A percentile compares a stretch with the other conserved stretches of the same genome.
phyloP scores from a whole-genome alignment of 2,888 invertebrate genomes.

The Melangyna quadrimaculata region DNA sequence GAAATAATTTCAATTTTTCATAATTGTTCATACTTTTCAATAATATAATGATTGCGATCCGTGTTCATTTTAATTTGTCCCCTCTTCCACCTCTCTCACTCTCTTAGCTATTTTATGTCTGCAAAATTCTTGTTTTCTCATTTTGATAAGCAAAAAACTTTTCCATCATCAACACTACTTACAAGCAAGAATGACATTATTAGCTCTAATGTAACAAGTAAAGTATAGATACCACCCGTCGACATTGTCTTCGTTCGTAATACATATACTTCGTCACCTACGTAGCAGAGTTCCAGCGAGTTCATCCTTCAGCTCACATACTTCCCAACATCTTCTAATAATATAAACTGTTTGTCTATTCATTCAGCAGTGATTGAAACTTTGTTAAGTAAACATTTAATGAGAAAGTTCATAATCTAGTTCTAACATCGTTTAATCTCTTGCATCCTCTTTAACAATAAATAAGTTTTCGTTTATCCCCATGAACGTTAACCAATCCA shows the following conservation, averaged over 20 bases:
- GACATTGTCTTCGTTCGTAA: background rate
- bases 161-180: constrained; percentile 16
- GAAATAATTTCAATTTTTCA: constrained; percentile 4
- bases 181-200: constrained; percentile 21
- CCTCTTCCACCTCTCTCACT: background rate
- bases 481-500: background rate
- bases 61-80: background rate
- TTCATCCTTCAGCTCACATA: background rate
- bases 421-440: constrained; percentile 36
- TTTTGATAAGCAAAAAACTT: background rate
- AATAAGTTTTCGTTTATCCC: constrained; percentile 32
- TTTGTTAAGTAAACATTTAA: constrained; percentile 60
- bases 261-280: background rate
- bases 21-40: constrained; percentile 5
- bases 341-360: constrained; percentile 50
- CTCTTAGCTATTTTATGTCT: background rate
- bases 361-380: constrained; percentile 38
- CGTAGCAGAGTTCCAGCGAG: no score
- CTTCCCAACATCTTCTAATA: constrained; percentile 4
- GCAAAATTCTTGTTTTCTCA: background rate
- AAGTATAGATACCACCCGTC: background rate
- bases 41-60: constrained; percentile 1
- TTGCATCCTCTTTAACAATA: constrained; percentile 43
- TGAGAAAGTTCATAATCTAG: constrained; percentile 59
- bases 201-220: background rate